These are phyloP conservation scores for Barnardius zonarius DNA, from an alignment of 2,113 vertebrate genomes.

Conservation along the genomic window DNA sequence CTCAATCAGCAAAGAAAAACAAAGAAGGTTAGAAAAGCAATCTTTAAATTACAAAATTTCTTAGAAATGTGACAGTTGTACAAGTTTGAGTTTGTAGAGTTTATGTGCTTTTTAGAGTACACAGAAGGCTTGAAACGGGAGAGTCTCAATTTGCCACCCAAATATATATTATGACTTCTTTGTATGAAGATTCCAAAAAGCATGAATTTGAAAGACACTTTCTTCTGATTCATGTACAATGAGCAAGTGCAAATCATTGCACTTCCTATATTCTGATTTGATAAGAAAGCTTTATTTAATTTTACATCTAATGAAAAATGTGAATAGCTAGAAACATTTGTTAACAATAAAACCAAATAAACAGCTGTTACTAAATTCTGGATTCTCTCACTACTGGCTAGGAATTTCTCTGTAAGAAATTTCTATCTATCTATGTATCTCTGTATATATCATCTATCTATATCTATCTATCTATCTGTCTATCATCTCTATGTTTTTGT, in stretches of 20 bases:
- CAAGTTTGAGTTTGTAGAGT: neutral
- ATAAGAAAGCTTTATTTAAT: neutral
- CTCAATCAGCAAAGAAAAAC: neutral
- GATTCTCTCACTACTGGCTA: neutral
- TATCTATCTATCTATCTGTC: neutral
- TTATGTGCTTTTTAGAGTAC: neutral
- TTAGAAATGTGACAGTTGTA: neutral
- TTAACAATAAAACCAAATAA: neutral
- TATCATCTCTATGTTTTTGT: neutral
- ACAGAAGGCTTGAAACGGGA: neutral
- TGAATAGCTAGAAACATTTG: neutral
- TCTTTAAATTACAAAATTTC: neutral
- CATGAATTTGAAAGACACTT: neutral
- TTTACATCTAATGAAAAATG: neutral
- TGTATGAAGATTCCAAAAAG: neutral
- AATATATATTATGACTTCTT: neutral
- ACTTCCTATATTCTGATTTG: neutral
- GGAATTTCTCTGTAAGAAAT: neutral
- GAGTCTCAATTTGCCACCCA: neutral
- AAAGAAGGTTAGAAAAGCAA: neutral
- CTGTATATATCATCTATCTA: too few species aligned
- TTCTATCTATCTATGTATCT: neutral
- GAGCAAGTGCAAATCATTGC: neutral
- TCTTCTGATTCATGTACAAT: neutral
- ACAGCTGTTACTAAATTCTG: neutral